These are phyloP conservation scores for Melanotaenia nigrans DNA, from an alignment of 2,797 vertebrate species.

Conservation along the genomic window DNA sequence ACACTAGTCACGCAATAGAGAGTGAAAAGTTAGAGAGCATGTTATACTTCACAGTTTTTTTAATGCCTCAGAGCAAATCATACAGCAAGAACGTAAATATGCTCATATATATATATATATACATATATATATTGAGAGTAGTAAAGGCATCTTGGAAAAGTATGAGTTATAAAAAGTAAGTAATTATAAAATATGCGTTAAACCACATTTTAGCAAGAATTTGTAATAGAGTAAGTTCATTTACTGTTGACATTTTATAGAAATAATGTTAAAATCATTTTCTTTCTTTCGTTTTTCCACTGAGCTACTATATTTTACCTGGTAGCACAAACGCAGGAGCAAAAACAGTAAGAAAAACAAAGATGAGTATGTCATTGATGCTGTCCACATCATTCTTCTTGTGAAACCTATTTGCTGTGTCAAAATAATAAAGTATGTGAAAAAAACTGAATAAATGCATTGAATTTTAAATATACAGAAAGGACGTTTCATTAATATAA, in stretches of 20 bases:
- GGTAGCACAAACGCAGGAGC: background rate
- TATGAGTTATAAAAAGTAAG: background rate
- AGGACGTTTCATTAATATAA: no score
- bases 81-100: constrained; percentile 31
- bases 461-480: no score
- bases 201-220: background rate
- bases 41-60: constrained; percentile 48
- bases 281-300: background rate
- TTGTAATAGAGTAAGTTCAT: background rate
- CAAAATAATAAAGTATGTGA: background rate
- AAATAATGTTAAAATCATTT: background rate
- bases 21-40: constrained; percentile 67
- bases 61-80: constrained; percentile 11
- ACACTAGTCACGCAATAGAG: constrained; percentile 71
- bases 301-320: background rate
- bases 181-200: background rate
- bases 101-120: background rate
- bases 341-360: background rate
- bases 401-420: constrained; percentile 12
- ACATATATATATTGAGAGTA: background rate
- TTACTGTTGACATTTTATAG: background rate
- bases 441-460: background rate
- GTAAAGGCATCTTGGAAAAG: background rate
- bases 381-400: background rate
- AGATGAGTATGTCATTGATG: background rate